Percentiles rank a stretch among this genome's conserved stretches.
phyloP scores from a whole-genome alignment of 2,888 invertebrate species.

The Seladonia tumulorum region DNA sequence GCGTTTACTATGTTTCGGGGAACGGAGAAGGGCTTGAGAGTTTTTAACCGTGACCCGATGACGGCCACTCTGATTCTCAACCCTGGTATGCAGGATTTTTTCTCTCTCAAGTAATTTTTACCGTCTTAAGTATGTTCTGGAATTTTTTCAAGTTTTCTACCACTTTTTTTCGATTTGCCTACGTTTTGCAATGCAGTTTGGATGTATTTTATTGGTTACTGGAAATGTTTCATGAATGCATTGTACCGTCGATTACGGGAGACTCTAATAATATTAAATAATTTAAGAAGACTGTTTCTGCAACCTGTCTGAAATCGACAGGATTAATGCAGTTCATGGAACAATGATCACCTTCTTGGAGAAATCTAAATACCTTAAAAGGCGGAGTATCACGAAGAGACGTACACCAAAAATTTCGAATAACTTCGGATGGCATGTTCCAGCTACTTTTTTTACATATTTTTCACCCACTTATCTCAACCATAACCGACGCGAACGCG shows the following conservation, averaged over 20 bases:
- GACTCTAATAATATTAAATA: too few relatives aligned
- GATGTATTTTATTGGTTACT: too few relatives aligned
- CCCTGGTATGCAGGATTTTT: neutral
- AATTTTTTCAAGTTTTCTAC: too few relatives aligned
- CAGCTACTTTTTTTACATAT: neutral
- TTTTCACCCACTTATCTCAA: neutral
- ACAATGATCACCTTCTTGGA: neutral
- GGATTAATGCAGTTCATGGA: neutral
- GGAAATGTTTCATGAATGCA: too few relatives aligned
- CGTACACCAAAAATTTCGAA: neutral
- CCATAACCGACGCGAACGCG: neutral
- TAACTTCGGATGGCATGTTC: neutral
- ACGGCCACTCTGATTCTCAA: neutral
- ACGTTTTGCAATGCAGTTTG: too few relatives aligned
- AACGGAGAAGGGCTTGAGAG: neutral
- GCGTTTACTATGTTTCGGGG: slow-evolving; percentile 7
- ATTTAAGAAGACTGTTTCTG: too few relatives aligned
- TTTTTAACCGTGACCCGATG: neutral
- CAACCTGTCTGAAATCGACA: too few relatives aligned
- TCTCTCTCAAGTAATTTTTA: too few relatives aligned
- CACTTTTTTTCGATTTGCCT: too few relatives aligned
- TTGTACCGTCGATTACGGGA: too few relatives aligned
- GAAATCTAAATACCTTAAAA: neutral
- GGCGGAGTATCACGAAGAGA: neutral
- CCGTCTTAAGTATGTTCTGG: too few relatives aligned